These are phyloP conservation scores for Pilophorus perplexus DNA, from an alignment of 2,888 invertebrate species.

Conservation along the genomic window DNA sequence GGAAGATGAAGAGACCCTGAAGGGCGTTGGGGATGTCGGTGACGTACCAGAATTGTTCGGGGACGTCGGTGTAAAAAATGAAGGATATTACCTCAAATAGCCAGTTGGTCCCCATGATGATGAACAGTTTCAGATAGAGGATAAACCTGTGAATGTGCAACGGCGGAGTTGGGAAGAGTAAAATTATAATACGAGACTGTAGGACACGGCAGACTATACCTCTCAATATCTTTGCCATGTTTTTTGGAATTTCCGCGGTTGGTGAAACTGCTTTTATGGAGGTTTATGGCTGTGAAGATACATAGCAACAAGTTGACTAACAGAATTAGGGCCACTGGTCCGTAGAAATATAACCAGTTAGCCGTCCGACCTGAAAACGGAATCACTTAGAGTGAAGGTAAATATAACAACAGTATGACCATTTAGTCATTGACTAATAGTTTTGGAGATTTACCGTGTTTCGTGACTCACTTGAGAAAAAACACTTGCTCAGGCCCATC, in stretches of 20 bases:
- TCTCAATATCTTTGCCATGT: constrained; percentile 56
- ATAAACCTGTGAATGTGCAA: constrained; percentile 61
- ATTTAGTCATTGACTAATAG: no score
- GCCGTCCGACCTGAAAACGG: constrained; percentile 57
- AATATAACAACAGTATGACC: no score
- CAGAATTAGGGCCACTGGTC: constrained; percentile 65
- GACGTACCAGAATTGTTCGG: constrained; percentile 57
- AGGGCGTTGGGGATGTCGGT: constrained; percentile 67
- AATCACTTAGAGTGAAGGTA: no score
- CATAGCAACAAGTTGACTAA: no score
- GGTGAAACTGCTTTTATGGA: constrained; percentile 63
- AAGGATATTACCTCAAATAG: constrained; percentile 74
- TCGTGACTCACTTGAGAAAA: constrained; percentile 59
- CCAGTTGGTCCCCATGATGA: constrained; percentile 87
- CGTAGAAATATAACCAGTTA: constrained; percentile 66
- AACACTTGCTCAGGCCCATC: constrained; percentile 60
- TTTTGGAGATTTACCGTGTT: no score
- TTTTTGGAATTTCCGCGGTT: constrained; percentile 62
- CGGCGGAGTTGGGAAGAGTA: no score
- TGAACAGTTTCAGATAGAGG: constrained; percentile 73
- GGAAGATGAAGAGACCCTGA: constrained; percentile 67
- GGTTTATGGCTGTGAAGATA: no score
- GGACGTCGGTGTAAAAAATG: constrained; percentile 53
- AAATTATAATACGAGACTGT: no score
- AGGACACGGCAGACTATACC: no score